Conservation (phyloP, 1,140 invertebrate species). For the Hypsibius dujardini region DNA sequence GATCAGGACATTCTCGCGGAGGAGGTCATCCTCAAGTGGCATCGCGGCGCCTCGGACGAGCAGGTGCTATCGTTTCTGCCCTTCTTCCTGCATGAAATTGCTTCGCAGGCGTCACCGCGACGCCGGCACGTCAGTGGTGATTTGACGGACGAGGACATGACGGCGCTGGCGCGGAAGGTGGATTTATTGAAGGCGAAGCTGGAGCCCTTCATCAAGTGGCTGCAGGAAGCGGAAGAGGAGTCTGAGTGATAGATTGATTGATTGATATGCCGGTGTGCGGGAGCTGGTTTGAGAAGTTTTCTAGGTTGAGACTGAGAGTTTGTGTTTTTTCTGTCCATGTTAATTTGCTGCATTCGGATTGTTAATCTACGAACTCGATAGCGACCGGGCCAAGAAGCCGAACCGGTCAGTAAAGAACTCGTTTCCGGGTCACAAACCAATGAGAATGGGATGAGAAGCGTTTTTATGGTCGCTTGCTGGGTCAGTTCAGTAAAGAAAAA, state of each 20-base stretch:
- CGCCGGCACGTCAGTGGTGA: neutral
- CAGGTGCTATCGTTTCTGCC: neutral
- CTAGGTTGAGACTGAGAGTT: too few species aligned
- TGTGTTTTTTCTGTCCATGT: too few species aligned
- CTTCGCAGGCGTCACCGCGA: neutral
- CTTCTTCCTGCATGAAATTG: constrained; percentile 10
- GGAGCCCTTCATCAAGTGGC: neutral
- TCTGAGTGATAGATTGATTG: neutral
- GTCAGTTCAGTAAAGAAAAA: too few species aligned
- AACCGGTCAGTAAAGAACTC: too few species aligned
- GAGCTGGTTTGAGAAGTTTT: too few species aligned
- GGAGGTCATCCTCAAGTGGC: constrained; percentile 59
- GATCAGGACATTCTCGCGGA: constrained; percentile 60
- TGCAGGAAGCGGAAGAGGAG: constrained; percentile 11
- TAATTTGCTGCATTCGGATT: too few species aligned
- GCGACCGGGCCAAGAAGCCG: too few species aligned
- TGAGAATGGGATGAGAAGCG: too few species aligned
- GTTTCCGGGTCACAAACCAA: too few species aligned
- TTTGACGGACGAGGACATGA: constrained; percentile 4
- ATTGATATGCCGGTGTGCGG: too few species aligned
- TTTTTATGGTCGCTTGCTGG: too few species aligned
- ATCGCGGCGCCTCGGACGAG: constrained; percentile 37
- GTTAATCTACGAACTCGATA: too few species aligned
- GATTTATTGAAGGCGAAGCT: constrained; percentile 3
- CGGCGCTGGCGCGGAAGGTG: neutral